A percentile compares a stretch with the other conserved stretches of the same genome.
Conservation (phyloP, 2,888 invertebrate genomes). For the Hermaeophaga mercurialis region DNA sequence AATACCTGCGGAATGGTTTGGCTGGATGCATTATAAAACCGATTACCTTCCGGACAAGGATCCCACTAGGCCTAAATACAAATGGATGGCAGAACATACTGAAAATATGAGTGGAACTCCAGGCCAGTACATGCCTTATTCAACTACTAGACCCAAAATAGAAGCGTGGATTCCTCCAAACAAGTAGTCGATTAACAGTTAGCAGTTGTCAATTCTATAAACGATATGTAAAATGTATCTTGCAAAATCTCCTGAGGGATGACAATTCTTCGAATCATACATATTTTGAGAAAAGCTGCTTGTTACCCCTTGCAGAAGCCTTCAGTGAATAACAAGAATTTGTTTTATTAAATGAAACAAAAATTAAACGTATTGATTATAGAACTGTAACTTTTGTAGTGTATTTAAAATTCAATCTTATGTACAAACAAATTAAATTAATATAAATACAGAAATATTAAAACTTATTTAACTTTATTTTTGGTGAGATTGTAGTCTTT, state of each 20-base stretch:
- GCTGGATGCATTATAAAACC: slow-evolving; percentile 96
- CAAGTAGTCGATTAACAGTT: slow-evolving; percentile 15
- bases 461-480: not conserved
- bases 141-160: slow-evolving; percentile 85
- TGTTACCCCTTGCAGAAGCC: too few species aligned
- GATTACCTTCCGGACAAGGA: slow-evolving; percentile 72
- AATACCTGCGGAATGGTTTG: slow-evolving; percentile 96
- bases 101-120: slow-evolving; percentile 86
- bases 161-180: slow-evolving; percentile 77
- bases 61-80: slow-evolving; percentile 74
- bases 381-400: slow-evolving; percentile 3
- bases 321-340: too few species aligned
- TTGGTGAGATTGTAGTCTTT: not conserved
- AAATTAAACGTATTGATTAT: slow-evolving; percentile 5
- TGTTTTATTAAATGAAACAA: too few species aligned
- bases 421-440: slow-evolving; percentile 1
- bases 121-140: slow-evolving; percentile 86
- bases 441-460: not conserved
- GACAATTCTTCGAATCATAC: too few species aligned
- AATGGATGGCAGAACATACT: slow-evolving; percentile 85
- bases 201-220: slow-evolving; percentile 1
- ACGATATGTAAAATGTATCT: too few species aligned
- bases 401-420: slow-evolving; percentile 3
- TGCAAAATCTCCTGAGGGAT: too few species aligned
- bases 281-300: too few species aligned